These are phyloP conservation scores for Prolemur simus DNA, from an alignment of 2,113 vertebrate genomes.

Conservation along the genomic window DNA sequence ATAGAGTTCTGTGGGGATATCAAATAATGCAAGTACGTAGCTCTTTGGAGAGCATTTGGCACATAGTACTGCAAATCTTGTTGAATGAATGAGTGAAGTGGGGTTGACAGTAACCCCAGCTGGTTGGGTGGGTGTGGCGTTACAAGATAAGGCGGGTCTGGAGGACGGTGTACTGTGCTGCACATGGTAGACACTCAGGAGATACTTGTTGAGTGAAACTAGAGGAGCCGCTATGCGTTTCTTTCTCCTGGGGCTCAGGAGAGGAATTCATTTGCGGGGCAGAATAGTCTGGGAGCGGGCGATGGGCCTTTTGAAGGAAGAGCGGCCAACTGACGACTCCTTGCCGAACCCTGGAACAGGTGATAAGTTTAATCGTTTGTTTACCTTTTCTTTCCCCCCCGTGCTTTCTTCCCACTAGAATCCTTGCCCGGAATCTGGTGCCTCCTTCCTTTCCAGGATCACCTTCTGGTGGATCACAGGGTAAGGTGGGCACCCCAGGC, in stretches of 20 bases:
- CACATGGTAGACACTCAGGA: background rate
- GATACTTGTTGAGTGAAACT: background rate
- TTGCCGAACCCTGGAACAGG: rapidly evolving
- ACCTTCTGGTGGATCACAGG: conserved; percentile 98
- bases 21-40: too few species aligned
- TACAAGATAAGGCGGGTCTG: rapidly evolving
- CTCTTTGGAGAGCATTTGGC: background rate
- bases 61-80: background rate
- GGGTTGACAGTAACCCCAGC: rapidly evolving
- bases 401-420: conserved; percentile 85
- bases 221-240: background rate
- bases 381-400: background rate
- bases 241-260: background rate
- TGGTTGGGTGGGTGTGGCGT: background rate
- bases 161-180: rapidly evolving
- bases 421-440: conserved; percentile 92
- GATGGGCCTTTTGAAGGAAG: background rate
- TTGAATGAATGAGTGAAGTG: background rate
- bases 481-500: conserved; percentile 81
- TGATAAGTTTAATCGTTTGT: background rate
- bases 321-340: background rate
- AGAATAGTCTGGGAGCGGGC: background rate
- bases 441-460: conserved; percentile 95
- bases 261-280: background rate
- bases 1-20: background rate